Base-by-base conservation (phyloP, 2,113 vertebrate species). In the Pyrgilauda ruficollis region DNA sequence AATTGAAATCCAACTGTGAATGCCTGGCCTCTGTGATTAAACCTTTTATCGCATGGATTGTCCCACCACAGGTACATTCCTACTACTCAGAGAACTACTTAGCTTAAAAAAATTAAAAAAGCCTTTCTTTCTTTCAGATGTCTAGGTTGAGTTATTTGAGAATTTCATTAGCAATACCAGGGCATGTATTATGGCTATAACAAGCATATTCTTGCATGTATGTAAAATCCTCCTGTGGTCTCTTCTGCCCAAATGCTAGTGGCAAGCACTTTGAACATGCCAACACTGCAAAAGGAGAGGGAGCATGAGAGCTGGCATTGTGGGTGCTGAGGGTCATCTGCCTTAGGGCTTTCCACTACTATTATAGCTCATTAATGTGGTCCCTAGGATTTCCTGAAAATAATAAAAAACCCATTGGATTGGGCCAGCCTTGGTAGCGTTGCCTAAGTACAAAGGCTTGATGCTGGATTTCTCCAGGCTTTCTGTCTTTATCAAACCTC, bases 1-100 rank as follows among this genome's bases (percentile, higher is more conserved):
- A 93, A 95, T 62, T 93, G 87, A 97, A 97, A 94, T 90, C 90
- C 70, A 84, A 31, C 87, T 2, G 10, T 49, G 84, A 87, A 87
- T 87, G 49, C 37, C 81, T 91, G 47, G 69, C 61, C 77, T 94
- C 41, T 73, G 64, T 68, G 70, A 95, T 96, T 93, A 95, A 95
- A 83, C 53, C 28, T 85, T 95, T 85, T 73, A 79, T 91, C 46
- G 39, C 35, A 33, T 12, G 47, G 31, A 88, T 91, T 83, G 74
- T 73, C 44, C 70, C 53, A 66, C 31, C 55, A 75, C n/a, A 69
- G 58, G 10, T 90, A 16, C 53, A 61, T 66, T 93, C 62, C 44
- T 76, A 63, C 24, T 56, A 41, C 39, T 76, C 21, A 85, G 49
- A 84, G 56, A 84, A 39, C 30, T 47, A 68, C 58, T 77, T 56